Evolutionary conservation across 92 coral and sea anemone species (phyloP).

Genomic region (Palythoa grandis): DNA sequence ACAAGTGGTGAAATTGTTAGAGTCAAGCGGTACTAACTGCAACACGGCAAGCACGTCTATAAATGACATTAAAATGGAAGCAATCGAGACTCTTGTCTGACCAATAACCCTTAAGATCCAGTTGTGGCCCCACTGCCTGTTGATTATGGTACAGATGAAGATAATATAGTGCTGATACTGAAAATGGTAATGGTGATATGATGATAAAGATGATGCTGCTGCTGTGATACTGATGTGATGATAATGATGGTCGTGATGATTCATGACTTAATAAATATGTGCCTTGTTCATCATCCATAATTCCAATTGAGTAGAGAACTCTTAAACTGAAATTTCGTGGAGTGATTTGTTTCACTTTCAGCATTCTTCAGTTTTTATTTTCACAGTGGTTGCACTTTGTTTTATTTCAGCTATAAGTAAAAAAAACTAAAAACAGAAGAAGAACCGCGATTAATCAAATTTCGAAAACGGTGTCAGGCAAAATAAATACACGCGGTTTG

Average conservation of each 20-base stretch:
- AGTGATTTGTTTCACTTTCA: too few species aligned
- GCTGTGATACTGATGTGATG: background rate
- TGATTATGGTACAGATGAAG: background rate
- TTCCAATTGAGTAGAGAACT: background rate
- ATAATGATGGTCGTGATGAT: background rate
- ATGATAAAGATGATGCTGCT: background rate
- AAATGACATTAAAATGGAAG: constrained; percentile 5
- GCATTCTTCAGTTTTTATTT: too few species aligned
- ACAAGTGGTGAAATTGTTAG: background rate
- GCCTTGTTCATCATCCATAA: background rate
- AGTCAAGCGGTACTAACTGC: constrained; percentile 33
- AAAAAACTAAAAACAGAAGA: too few species aligned
- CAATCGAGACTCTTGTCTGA: constrained; percentile 26
- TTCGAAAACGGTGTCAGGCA: too few species aligned
- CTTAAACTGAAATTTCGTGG: too few species aligned
- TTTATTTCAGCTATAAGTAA: too few species aligned
- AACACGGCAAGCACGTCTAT: constrained; percentile 23
- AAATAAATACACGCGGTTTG: too few species aligned
- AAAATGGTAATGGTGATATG: background rate
- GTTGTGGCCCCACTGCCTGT: too few species aligned
- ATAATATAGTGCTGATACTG: background rate
- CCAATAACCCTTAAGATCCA: background rate
- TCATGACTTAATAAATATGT: too few species aligned
- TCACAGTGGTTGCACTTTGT: too few species aligned
- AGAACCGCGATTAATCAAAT: too few species aligned